phyloP scores from a whole-genome alignment of 2,797 vertebrate species.

The Microctenopoma steveboyesi region DNA sequence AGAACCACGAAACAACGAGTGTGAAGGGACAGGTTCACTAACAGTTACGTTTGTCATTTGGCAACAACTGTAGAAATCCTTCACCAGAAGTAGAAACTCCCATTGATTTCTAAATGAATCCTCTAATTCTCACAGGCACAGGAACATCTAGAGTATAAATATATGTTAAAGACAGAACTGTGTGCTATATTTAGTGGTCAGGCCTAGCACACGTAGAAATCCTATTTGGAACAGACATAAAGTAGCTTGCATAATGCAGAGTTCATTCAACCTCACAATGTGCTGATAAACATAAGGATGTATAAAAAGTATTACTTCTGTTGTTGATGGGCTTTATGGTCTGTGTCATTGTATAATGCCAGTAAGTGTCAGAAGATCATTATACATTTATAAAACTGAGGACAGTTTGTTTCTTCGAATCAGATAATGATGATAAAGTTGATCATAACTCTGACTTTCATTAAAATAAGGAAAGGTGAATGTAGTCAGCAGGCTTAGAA shows the following conservation, averaged over 20 bases:
- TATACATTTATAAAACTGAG: too few species aligned
- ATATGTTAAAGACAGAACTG: slow-evolving; percentile 10
- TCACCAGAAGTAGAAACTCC: neutral
- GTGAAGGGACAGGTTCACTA: slow-evolving; percentile 12
- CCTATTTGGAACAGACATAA: slow-evolving; percentile 46
- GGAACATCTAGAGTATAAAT: neutral
- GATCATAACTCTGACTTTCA: slow-evolving; percentile 10
- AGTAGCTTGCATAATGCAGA: slow-evolving; percentile 45
- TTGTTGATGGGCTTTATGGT: neutral
- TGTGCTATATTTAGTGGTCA: slow-evolving; percentile 49
- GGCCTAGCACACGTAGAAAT: slow-evolving; percentile 43
- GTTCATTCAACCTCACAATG: neutral
- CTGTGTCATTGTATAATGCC: neutral
- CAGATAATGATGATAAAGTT: neutral
- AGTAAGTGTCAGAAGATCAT: too few species aligned
- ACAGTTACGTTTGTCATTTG: slow-evolving; percentile 32
- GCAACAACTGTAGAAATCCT: neutral
- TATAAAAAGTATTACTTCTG: neutral
- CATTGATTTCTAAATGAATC: neutral
- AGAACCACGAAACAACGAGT: neutral
- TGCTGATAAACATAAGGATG: neutral
- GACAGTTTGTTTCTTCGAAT: neutral
- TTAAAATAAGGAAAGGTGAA: slow-evolving; percentile 20
- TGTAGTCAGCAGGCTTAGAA: slow-evolving; percentile 46
- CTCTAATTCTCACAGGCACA: neutral